Base-by-base conservation (phyloP, 2,888 invertebrate species). In the Andrena minutula region DNA sequence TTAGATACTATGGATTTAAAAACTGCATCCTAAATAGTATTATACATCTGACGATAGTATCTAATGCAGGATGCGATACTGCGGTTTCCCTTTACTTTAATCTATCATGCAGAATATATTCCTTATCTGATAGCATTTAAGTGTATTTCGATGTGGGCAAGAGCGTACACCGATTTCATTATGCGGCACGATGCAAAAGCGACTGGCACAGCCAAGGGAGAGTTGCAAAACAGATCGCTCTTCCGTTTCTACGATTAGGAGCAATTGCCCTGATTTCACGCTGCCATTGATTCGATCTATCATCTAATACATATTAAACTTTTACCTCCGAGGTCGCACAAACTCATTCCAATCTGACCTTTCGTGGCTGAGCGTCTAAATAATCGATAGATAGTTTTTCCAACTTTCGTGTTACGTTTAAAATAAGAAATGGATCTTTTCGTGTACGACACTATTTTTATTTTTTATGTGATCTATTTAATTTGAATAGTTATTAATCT, bases 211-310 rank as follows among this genome's bases (percentile, higher is more conserved):
- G 26, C 35, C 4, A 41, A 49, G 61, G 72, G 78, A 75, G 84
- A 78, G 68, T 70, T 69, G 82, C 41, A 73, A 83, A 83, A 74
- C 12, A 28, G 71, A 83, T 82, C 74, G 32, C 61, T 49, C 76
- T 76, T 79, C 69, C 83, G 63, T 72, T 76, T 83, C 74, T 76
- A 35, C 81, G 77, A 61, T 75, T 73, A 80, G 68, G 66, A 72
- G 72, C 73, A 71, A 78, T 77, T 65, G 73, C 65, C 69, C 64
- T 69, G 85, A 85, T 85, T 85, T 85, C 85, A 80, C 77, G 74
- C 58, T 65, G 56, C 35, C 58, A 60, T 47, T 10, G 58, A 74
- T 77, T 64, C 74, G 7, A 77, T 77, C 65, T 60, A 77, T 77
- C 77, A 77, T 66, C 51, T 16, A 12, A 65, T 66, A 35, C 65